These are phyloP conservation scores for Eristalis tenax DNA, from an alignment of 2,888 invertebrate species.

Conservation along the genomic window DNA sequence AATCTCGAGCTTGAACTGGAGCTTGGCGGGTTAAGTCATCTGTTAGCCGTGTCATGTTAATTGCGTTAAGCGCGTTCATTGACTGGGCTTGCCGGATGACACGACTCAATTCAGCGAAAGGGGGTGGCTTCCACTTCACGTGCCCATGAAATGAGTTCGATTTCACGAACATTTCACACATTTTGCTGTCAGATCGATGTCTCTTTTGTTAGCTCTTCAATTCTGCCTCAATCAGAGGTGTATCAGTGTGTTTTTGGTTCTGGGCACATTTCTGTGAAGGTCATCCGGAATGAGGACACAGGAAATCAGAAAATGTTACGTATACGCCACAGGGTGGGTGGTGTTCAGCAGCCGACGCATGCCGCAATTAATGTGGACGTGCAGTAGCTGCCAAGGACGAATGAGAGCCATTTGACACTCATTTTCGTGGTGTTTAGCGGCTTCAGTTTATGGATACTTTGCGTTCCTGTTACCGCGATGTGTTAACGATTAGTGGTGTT, in stretches of 20 bases:
- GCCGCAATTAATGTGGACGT: background rate
- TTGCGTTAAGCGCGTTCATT: background rate
- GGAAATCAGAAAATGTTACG: background rate
- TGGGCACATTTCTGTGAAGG: background rate
- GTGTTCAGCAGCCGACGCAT: too few species aligned
- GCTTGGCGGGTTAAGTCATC: background rate
- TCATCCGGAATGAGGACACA: background rate
- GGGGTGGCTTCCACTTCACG: background rate
- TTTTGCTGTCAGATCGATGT: background rate
- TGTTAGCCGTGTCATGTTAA: constrained; percentile 47
- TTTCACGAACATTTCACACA: background rate
- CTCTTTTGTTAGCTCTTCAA: background rate
- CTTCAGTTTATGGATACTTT: background rate
- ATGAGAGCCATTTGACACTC: background rate
- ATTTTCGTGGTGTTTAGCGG: background rate
- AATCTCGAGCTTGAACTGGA: constrained; percentile 6
- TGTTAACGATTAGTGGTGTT: background rate
- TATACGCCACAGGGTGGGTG: background rate
- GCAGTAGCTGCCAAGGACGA: background rate
- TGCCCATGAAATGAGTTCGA: background rate
- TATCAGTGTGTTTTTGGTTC: background rate
- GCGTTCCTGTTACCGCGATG: background rate
- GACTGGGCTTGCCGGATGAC: background rate
- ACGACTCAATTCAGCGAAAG: background rate
- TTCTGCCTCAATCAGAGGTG: background rate